Evolutionary conservation across 2,888 invertebrate species (phyloP).

Genomic region (Notocelia uddmanniana): DNA sequence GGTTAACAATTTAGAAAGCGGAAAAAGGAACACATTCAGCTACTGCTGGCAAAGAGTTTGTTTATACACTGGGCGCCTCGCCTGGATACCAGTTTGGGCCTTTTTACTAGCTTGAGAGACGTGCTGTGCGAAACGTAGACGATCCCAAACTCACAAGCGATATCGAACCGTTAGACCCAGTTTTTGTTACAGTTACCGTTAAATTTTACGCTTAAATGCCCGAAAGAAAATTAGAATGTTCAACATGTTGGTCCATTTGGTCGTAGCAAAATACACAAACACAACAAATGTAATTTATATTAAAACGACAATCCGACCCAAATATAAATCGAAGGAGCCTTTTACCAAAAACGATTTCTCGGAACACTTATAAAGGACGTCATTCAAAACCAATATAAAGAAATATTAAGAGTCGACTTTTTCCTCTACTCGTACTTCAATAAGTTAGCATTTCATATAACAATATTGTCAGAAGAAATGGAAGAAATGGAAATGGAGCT

Average conservation of each 20-base stretch:
- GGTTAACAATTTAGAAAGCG: too few relatives aligned
- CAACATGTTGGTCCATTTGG: background rate
- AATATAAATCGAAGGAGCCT: slow-evolving; percentile 5
- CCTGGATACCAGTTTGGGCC: too few relatives aligned
- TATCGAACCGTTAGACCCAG: too few relatives aligned
- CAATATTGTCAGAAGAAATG: slow-evolving; percentile 21
- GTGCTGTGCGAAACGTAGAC: too few relatives aligned
- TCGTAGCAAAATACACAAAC: background rate
- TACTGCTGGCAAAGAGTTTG: too few relatives aligned
- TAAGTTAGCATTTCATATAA: slow-evolving; percentile 19
- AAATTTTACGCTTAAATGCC: background rate
- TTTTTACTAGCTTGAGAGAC: too few relatives aligned
- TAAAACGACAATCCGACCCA: slow-evolving; percentile 8
- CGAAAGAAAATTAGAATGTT: background rate
- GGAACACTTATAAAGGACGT: slow-evolving; percentile 24
- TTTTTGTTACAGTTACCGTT: background rate
- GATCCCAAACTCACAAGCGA: too few relatives aligned
- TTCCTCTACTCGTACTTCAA: slow-evolving; percentile 12
- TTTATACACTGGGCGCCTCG: too few relatives aligned
- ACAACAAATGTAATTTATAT: background rate
- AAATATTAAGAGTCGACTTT: slow-evolving; percentile 19
- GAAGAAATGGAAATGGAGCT: slow-evolving; percentile 1
- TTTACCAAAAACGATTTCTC: slow-evolving; percentile 16
- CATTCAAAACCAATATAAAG: slow-evolving; percentile 31
- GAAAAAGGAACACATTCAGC: too few relatives aligned